Evolutionary conservation across 2,888 invertebrate species (phyloP).

Genomic region (Norana najaformis): DNA sequence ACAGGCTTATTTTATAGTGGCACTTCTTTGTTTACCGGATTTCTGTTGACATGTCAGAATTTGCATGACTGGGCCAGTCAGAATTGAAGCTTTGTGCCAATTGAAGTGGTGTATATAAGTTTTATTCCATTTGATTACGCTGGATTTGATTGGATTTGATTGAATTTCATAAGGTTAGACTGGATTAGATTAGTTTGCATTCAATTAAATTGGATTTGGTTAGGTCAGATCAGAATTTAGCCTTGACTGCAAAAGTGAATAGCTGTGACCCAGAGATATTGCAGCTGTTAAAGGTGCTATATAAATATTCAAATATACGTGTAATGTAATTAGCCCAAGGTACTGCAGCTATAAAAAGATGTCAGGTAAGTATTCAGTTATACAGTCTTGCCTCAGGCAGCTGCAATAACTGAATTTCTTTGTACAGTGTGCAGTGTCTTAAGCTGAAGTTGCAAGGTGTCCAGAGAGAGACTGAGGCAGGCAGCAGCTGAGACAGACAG

Average conservation of each 20-base stretch:
- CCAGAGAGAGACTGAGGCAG: slow-evolving; percentile 3
- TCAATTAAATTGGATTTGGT: no score
- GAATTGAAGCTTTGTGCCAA: background rate
- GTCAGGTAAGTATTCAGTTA: background rate
- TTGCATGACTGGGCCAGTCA: background rate
- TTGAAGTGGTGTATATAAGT: background rate
- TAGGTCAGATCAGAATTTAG: background rate
- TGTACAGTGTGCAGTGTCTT: background rate
- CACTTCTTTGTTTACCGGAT: background rate
- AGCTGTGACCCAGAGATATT: background rate
- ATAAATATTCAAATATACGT: slow-evolving; percentile 4
- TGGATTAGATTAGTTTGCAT: no score
- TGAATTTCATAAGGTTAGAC: no score
- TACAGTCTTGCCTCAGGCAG: background rate
- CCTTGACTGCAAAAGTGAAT: background rate
- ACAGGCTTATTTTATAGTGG: no score
- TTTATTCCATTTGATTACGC: no score
- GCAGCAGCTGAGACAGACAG: background rate
- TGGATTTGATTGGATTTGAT: no score
- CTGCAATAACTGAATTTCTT: background rate
- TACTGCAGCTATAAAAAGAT: background rate
- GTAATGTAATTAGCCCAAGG: background rate
- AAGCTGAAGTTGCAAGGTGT: background rate
- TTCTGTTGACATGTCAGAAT: background rate
- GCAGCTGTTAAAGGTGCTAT: background rate